These are phyloP conservation scores for Campoplex nolae DNA, from an alignment of 2,888 invertebrate genomes.

Conservation along the genomic window DNA sequence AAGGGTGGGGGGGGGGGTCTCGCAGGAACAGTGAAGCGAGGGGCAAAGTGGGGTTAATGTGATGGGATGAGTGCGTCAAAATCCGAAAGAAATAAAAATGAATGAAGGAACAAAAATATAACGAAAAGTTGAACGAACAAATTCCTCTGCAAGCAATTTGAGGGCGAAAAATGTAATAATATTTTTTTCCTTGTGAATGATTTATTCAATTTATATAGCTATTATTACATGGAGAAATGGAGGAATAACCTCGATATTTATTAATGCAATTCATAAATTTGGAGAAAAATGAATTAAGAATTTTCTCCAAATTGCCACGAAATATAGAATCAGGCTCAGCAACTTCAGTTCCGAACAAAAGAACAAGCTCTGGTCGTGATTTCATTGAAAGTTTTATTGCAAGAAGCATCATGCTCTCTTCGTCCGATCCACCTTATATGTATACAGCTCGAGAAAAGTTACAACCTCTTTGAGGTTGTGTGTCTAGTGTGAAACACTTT, in stretches of 20 bases:
- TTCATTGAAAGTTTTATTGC: conserved; percentile 21
- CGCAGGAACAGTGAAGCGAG: too few species aligned
- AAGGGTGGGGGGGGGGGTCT: too few species aligned
- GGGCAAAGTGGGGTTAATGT: too few species aligned
- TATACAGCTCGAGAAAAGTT: conserved; percentile 7
- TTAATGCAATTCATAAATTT: background rate
- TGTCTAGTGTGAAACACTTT: background rate
- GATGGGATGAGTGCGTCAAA: too few species aligned
- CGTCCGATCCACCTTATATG: background rate
- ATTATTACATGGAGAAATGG: background rate
- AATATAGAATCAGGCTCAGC: background rate
- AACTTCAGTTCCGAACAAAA: background rate
- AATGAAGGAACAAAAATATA: too few species aligned
- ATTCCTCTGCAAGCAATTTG: background rate
- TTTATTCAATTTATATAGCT: background rate
- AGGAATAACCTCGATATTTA: background rate
- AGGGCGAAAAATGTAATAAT: background rate
- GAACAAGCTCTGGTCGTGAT: background rate
- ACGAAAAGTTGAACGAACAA: background rate
- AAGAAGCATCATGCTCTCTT: background rate
- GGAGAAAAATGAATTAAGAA: conserved; percentile 1
- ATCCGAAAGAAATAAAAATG: too few species aligned
- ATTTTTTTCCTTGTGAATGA: background rate
- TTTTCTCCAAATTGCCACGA: background rate
- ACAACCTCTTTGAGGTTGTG: background rate